Conservation (phyloP, 35 echinoderm and acorn worm genomes). For the Apostichopus californicus region DNA sequence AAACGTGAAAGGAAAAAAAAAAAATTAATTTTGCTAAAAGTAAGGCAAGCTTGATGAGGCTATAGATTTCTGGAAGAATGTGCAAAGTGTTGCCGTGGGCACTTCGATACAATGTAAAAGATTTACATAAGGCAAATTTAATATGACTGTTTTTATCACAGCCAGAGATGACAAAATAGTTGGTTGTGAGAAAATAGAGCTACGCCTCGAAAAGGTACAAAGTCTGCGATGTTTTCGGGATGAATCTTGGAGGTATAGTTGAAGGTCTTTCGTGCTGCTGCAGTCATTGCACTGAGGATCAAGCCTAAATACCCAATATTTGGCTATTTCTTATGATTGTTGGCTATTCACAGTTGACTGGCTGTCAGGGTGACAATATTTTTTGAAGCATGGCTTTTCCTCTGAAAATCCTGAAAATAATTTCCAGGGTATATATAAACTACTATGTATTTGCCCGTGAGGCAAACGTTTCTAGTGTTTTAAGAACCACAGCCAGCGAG, state of each 20-base stretch:
- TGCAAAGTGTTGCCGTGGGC: conserved; percentile 12
- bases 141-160: neutral
- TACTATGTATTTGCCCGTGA: too few species aligned
- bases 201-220: too few species aligned
- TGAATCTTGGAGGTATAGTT: too few species aligned
- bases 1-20: neutral
- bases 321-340: too few species aligned
- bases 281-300: neutral
- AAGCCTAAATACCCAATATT: neutral
- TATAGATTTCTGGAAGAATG: conserved; percentile 35
- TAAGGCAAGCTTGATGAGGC: neutral
- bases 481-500: too few species aligned
- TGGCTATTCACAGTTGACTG: too few species aligned
- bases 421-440: too few species aligned
- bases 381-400: too few species aligned
- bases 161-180: conserved; percentile 8
- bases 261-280: neutral
- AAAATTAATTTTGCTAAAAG: conserved; percentile 45
- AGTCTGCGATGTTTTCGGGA: neutral
- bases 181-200: neutral
- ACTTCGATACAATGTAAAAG: conserved; percentile 8
- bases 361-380: too few species aligned
- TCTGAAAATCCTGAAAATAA: too few species aligned
- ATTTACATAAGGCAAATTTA: neutral
- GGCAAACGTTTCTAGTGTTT: too few species aligned